Evolutionary conservation across 2,113 vertebrate species (phyloP).

Genomic region (Sigmodon hispidus): DNA sequence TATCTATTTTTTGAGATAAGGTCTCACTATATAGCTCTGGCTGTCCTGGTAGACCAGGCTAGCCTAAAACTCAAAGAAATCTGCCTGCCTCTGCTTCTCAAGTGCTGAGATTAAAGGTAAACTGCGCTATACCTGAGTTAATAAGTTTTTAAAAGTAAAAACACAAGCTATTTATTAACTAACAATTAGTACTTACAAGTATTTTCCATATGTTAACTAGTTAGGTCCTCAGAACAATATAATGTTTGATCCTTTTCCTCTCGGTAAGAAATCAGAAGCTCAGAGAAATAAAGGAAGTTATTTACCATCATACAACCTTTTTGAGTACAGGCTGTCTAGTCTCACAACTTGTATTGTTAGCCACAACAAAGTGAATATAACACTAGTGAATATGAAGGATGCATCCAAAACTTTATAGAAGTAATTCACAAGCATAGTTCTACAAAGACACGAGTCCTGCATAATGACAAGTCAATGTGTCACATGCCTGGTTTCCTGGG

Average conservation of each 20-base stretch:
- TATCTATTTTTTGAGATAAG: neutral
- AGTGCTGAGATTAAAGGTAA: neutral
- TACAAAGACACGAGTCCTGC: constrained; percentile 24
- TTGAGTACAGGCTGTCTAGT: constrained; percentile 30
- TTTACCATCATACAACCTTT: constrained; percentile 4
- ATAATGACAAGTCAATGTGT: constrained; percentile 59
- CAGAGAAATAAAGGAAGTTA: constrained; percentile 32
- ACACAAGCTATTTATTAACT: constrained; percentile 39
- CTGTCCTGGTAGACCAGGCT: neutral
- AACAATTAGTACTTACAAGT: constrained; percentile 39
- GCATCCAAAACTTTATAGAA: constrained; percentile 37
- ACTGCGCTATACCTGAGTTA: neutral
- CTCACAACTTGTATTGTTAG: neutral
- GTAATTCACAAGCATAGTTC: constrained; percentile 59
- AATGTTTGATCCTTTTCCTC: neutral
- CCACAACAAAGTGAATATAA: neutral
- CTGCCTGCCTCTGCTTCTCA: neutral
- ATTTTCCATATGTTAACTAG: constrained; percentile 32
- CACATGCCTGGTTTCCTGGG: constrained; percentile 53
- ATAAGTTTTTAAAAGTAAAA: neutral
- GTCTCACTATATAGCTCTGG: neutral
- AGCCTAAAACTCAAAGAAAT: neutral
- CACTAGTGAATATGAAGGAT: constrained; percentile 50
- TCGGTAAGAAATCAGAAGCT: constrained; percentile 33
- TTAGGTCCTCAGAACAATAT: constrained; percentile 20